Evolutionary conservation across 2,888 invertebrate species (phyloP), one percentile per base, ranked within the genome.

Genomic region (Drosophila emarginata): DNA sequence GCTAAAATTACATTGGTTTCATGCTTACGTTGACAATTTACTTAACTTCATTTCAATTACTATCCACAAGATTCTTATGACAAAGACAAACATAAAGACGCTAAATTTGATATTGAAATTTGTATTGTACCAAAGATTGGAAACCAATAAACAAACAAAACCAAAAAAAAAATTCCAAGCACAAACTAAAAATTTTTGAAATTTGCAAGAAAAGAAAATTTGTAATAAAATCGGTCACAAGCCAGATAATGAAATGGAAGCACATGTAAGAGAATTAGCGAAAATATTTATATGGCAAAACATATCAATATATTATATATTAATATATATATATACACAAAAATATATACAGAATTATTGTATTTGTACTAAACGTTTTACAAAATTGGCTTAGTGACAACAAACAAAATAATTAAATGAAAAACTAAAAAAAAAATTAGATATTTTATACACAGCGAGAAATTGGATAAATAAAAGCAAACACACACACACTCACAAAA

Each of bases 301-400:
- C 87, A 87, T 87, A 87, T 87, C 87, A 87, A 74, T 84, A 88
- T 87, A 87, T 88, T 70, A 78, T 74, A 77, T 72, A 75, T 69
- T 68, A 52, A 76, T 66, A 77, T 69, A 71, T 71, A 80, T 67
- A 76, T 74, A 72, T 57, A 32, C 9, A 32, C 11, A 32, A 61
- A 83, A 73, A 78, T 74, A 77, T 74, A 68, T 78, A 80, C 78
- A 77, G 70, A 45, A 80, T 77, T 84, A 86, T 79, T 88, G 80
- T 85, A 87, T 87, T 87, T 87, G 87, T 87, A 87, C 88, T 87
- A 87, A 87, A 88, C 78, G 79, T 79, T 88, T 87, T 87, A 86
- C 84, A 84, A 84, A 45, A 87, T 87, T 88, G 87, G 87, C 87
- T 74, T 86, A 84, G 78, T 76, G 69, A 77, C 69, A 77, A 50